Base-by-base conservation (phyloP, 1,140 invertebrate species). In the Aphaenogaster rudis region DNA sequence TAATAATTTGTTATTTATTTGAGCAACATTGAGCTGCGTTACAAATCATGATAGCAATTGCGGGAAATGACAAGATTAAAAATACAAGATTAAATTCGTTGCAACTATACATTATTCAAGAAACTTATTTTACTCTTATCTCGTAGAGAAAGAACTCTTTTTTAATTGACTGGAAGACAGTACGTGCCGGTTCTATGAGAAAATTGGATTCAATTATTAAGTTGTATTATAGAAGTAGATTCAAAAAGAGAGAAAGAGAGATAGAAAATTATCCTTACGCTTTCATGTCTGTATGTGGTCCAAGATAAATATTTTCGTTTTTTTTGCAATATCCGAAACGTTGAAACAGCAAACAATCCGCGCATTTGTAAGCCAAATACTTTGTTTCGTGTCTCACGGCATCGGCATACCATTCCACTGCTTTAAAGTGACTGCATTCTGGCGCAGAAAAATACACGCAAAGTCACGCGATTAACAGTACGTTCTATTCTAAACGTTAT, bases 121-220 rank as follows among this genome's bases (percentile, higher is more conserved):
- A 76, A 39, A 57, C 6, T 57, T 57, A 17, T 76, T 76, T 36
- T 36, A 13, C 4, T 21, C 5, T 64, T 0, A 17, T 64, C 33
- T 64, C 15, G 7, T 9, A 64, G 11, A n/a, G 6, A 9, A 72
- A 8, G 33, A 33, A 7, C 3, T 52, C 33, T 8, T 76, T 76
- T 54, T 42, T 66, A 74, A 74, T 76, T 7, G 11, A 74, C 39
- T n/a, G 4, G 4, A 6, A 36, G 11, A 57, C 50, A 76, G 33
- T 54, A 54, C n/a, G 8, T n/a, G 28, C n/a, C 33, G 6, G 15
- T 64, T 36, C 61, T 64, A 15, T 3, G 61, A 39, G 61, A 8
- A 64, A 17, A 39, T 64, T 50, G 11, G 57, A 57, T 76, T 76
- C 0, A 57, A 76, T 57, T 76, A 57, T 57, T 54, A 74, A 54